Conservation (phyloP, 2,888 invertebrate species). For the Deilephila elpenor region DNA sequence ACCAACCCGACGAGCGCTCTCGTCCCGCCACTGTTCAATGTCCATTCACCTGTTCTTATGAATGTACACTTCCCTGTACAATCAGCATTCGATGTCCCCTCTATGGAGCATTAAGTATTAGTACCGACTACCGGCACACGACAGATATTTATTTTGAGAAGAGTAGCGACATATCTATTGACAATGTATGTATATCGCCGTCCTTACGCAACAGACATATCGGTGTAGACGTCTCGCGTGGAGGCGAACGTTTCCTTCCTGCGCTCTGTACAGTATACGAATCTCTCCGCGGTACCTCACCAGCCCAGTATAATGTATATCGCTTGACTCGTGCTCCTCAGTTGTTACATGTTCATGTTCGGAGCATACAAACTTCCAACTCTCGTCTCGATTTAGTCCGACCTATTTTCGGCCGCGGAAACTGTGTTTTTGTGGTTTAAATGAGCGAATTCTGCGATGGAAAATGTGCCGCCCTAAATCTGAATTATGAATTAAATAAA, state of each 20-base stretch:
- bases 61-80: neutral
- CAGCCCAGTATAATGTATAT: neutral
- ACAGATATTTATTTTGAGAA: slow-evolving; percentile 38
- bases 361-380: slow-evolving; percentile 37
- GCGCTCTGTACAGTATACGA: slow-evolving; percentile 39
- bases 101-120: neutral
- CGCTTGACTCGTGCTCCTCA: slow-evolving; percentile 32
- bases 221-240: slow-evolving; percentile 57
- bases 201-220: slow-evolving; percentile 77
- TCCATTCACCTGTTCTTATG: neutral
- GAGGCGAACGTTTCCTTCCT: slow-evolving; percentile 46
- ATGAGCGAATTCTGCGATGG: slow-evolving; percentile 36
- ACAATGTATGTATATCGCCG: slow-evolving; percentile 66
- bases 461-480: slow-evolving; percentile 36
- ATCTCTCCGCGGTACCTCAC: slow-evolving; percentile 44
- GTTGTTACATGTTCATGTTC: slow-evolving; percentile 31
- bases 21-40: neutral
- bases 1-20: neutral
- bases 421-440: slow-evolving; percentile 33
- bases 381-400: slow-evolving; percentile 32
- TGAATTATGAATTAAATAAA: slow-evolving; percentile 29
- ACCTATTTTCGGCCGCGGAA: slow-evolving; percentile 41
- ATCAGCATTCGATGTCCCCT: neutral
- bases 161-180: slow-evolving; percentile 39
- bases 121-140: neutral